These are phyloP conservation scores for Rosalia funebris DNA, from an alignment of 2,888 invertebrate species.

Conservation along the genomic window DNA sequence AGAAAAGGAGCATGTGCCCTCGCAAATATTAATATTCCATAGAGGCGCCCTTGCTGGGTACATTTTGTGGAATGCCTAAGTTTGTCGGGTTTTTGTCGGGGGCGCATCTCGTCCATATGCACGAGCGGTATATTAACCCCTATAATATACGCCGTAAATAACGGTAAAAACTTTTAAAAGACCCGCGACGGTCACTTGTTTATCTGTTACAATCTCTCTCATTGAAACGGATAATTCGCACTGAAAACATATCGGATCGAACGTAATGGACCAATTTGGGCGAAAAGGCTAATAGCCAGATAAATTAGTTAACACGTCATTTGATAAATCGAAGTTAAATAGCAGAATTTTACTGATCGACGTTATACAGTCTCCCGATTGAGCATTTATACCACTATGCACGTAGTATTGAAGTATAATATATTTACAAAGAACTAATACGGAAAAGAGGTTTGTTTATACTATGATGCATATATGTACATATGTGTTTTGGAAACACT, in stretches of 20 bases:
- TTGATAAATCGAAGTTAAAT: background rate
- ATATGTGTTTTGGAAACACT: too few relatives aligned
- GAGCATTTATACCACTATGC: too few relatives aligned
- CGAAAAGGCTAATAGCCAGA: background rate
- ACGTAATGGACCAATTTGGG: background rate
- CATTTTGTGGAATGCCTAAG: slow-evolving; percentile 19
- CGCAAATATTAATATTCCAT: slow-evolving; percentile 33
- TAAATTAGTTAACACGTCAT: slow-evolving; percentile 2
- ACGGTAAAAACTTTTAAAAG: background rate
- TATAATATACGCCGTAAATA: background rate
- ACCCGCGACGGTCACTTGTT: too few relatives aligned
- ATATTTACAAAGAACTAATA: too few relatives aligned
- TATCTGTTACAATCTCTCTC: too few relatives aligned
- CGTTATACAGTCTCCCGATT: too few relatives aligned
- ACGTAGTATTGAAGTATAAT: too few relatives aligned
- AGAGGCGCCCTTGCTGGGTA: slow-evolving; percentile 11
- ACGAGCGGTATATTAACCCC: background rate
- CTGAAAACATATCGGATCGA: too few relatives aligned
- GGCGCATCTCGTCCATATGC: background rate
- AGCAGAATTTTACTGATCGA: background rate
- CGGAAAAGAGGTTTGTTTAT: too few relatives aligned
- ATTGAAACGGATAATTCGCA: too few relatives aligned
- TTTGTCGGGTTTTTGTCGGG: slow-evolving; percentile 2
- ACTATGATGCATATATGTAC: too few relatives aligned
- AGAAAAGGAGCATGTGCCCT: slow-evolving; percentile 28